Evolutionary conservation across 2,888 invertebrate genomes (phyloP), one percentile per base, ranked within the genome.

Genomic region (Acleris literana): DNA sequence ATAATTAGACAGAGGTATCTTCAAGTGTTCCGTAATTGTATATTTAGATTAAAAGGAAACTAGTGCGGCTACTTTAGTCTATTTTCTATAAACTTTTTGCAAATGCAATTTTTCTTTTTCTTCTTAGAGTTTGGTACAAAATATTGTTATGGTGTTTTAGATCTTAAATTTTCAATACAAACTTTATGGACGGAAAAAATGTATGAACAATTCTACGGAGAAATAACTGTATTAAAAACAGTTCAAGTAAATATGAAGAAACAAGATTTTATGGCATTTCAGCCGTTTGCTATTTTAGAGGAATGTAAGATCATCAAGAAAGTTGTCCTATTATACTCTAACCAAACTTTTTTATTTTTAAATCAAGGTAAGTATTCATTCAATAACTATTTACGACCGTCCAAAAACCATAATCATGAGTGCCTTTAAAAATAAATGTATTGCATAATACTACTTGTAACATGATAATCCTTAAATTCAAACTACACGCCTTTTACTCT

Each of bases 1-100:
- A 61, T 51, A 52, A 33, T 60, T 65, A 56, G 55, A 61, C n/a
- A n/a, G 39, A 55, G 43, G 60, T 65, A 56, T 65, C 60, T 65
- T 60, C 55, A 65, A 65, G 65, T 65, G 65, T 65, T 65, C 65
- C 60, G 63, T 57, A 57, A 63, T 64, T 39, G 54, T 59, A 49
- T 52, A 51, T 29, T 65, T 60, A 56, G 65, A 48, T 25, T 43
- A 59, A 51, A 46, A 46, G 46, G 46, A 46, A 46, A 46, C 13
- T 39, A n/a, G 46, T 46, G 46, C 44, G 44, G n/a, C 5, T n/a
- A 16, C 46, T 46, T 46, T n/a, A 46, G 46, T n/a, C 2, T 5
- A 46, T 46, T 16, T 17, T 46, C n/a, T 16, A n/a, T 46, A 46
- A 6, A 46, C n/a, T 46, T 46, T 46, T 46, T 17, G 39, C 39